Percentiles rank a stretch among this genome's conserved stretches.
Conservation (phyloP, 2,113 vertebrate genomes). For the Dicaeum eximium region DNA sequence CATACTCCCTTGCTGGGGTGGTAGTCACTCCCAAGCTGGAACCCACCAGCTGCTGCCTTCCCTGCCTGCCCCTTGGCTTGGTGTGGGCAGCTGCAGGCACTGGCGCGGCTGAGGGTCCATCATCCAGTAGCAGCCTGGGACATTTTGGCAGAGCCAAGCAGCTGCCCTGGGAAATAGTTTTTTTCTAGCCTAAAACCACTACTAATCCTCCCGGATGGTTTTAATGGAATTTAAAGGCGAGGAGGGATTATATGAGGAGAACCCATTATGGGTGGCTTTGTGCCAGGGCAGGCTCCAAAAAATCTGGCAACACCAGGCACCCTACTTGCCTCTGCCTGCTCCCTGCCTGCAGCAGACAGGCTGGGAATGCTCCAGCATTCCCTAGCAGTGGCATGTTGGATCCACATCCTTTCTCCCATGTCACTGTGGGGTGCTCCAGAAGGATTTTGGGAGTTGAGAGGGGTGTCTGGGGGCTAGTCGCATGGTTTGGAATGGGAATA, state of each 20-base stretch:
- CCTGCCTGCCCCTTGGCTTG: not conserved
- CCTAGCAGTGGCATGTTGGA: not conserved
- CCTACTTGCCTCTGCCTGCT: not conserved
- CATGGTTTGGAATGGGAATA: not conserved
- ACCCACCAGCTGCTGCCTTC: not conserved
- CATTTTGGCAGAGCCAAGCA: not conserved
- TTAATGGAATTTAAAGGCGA: slow-evolving; percentile 30
- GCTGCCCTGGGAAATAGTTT: not conserved
- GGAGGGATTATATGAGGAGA: slow-evolving; percentile 27
- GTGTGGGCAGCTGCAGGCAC: not conserved
- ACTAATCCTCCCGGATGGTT: slow-evolving; percentile 8
- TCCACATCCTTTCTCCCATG: not conserved
- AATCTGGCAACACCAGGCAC: not conserved
- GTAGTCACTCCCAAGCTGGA: not conserved
- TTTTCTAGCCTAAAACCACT: not conserved
- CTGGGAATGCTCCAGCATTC: not conserved
- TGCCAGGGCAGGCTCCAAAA: not conserved
- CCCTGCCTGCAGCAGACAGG: not conserved
- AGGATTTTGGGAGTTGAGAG: not conserved
- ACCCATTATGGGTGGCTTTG: not conserved
- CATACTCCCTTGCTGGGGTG: not conserved
- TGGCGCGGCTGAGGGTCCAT: not conserved
- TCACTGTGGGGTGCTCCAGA: not conserved
- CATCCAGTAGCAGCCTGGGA: not conserved
- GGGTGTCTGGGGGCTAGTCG: not conserved